Base-by-base conservation (phyloP, 2,797 vertebrate species). In the Numenius phaeopus region DNA sequence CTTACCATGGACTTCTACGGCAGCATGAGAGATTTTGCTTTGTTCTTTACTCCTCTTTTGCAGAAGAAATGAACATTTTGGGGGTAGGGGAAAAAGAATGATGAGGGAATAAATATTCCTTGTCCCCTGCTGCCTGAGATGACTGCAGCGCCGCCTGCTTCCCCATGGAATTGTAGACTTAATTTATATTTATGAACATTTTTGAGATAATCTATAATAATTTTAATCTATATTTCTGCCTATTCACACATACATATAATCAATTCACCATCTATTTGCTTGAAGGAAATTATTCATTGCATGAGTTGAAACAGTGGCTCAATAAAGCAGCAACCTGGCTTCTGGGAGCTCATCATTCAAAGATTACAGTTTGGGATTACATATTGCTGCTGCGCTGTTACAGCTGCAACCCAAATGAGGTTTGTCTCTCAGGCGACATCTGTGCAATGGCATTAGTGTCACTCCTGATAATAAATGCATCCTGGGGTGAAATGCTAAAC, bases 181-280 rank as follows among this genome's bases (percentile, higher is more conserved):
- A 83, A 94, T 94, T 95, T 78, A 52, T 91, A 90, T 93, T 94
- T 96, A 93, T 95, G 79, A 92, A 91, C 64, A 73, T 73, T 46
- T 52, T 46, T 3, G 57, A 96, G 82, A 96, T 77, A 85, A 92
- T 91, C 59, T 39, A 4, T 59, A 88, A 83, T 75, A 90, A 75
- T 90, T 78, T 93, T 58, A 72, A 89, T 70, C 66, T 77, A 30
- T 69, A 84, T 83, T 87, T 84, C 90, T 93, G 70, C 72, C 59
- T 90, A 9, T 77, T 76, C 85, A 84, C 64, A 89, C 55, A 61
- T 59, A 93, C 73, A 59, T 46, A n/a, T 22, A 66, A 91, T 90
- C 89, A 94, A 66, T 88, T 83, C 76, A 40, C 59, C 66, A 61
- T 87, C 91, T 65, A 11, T 89, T 67, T 95, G 24, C 76, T 89